Base-by-base conservation (phyloP, 1,140 invertebrate species). In the Drosophila bipectinata region DNA sequence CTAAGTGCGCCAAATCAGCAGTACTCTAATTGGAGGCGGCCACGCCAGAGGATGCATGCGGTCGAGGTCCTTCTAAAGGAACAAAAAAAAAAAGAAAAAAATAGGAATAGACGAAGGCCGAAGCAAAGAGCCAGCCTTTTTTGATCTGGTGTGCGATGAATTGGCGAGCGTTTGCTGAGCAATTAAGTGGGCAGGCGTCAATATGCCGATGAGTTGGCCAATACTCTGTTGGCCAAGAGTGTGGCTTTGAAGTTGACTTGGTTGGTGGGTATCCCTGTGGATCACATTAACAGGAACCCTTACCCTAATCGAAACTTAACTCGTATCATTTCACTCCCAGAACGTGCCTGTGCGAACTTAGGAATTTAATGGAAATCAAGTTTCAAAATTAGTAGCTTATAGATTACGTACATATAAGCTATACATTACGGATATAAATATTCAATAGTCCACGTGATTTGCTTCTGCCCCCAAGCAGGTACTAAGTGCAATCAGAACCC, bases 1-100 rank as follows among this genome's bases (percentile, higher is more conserved):
- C 83, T 79, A 87, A 87, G 83, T 88, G 75, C 83, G 83, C 79
- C 83, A 87, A 87, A 87, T 87, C 83, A 87, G 83, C 83, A 83
- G 64, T 83, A 83, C 83, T 76, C 82, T 87, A 87, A 87, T 87
- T 87, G 83, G 79, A 82, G 82, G 69, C 82, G 77, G 66, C 52
- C 34, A n/a, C 48, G 47, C 56, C 51, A 49, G 26, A 56, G 52
- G 66, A 55, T 55, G 32, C 30, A 55, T 55, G 32, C 37, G 28
- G 51, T 18, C 55, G 26, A 8, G 72, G 59, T 34, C 60, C 41
- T 47, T 48, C 26, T 47, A 48, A 68, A 48, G 14, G 24, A 4
- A 48, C 18, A 56, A 64, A 72, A 24, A 4, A 48, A 30, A 56
- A 64, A 72, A 69, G 8, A 15, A n/a, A 15, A 67, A 62, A 74